Conservation (phyloP, 1,140 invertebrate genomes). For the Leucophenga varia region DNA sequence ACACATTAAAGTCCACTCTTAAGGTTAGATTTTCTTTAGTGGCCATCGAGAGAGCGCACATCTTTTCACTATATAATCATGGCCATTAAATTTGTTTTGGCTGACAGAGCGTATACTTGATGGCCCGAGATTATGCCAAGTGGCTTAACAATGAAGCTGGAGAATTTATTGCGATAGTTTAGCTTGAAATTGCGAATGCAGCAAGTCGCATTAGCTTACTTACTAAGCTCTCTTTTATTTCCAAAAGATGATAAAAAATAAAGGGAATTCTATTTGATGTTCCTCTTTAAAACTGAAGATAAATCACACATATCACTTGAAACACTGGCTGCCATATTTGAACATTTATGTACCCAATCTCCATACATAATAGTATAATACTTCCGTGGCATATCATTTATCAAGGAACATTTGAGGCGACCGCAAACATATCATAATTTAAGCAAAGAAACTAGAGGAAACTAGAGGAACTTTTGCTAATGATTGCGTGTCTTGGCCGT, state of each 20-base stretch:
- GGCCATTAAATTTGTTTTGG: conserved; percentile 33
- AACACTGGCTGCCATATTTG: too few species aligned
- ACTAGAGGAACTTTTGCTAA: conserved; percentile 27
- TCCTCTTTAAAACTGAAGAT: too few species aligned
- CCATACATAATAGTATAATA: not conserved
- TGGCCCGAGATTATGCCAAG: conserved; percentile 6
- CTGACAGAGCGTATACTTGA: conserved; percentile 35
- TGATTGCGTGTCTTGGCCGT: conserved; percentile 33
- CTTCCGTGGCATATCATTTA: conserved; percentile 19
- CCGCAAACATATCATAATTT: conserved; percentile 23
- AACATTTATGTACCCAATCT: conserved; percentile 11
- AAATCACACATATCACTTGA: too few species aligned
- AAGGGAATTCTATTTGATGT: too few species aligned
- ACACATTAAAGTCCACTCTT: conserved; percentile 1
- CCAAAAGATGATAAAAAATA: too few species aligned
- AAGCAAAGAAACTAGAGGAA: not conserved
- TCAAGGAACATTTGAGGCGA: conserved; percentile 8
- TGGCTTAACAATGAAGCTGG: not conserved
- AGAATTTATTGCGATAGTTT: too few species aligned
- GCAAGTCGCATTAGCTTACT: too few species aligned
- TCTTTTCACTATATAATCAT: conserved; percentile 25
- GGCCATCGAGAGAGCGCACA: conserved; percentile 6
- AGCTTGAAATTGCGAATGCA: too few species aligned
- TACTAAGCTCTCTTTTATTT: too few species aligned
- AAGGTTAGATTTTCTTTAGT: conserved; percentile 6